Conservation (phyloP, 1,140 invertebrate genomes). For the Metopolophium dirhodum region DNA sequence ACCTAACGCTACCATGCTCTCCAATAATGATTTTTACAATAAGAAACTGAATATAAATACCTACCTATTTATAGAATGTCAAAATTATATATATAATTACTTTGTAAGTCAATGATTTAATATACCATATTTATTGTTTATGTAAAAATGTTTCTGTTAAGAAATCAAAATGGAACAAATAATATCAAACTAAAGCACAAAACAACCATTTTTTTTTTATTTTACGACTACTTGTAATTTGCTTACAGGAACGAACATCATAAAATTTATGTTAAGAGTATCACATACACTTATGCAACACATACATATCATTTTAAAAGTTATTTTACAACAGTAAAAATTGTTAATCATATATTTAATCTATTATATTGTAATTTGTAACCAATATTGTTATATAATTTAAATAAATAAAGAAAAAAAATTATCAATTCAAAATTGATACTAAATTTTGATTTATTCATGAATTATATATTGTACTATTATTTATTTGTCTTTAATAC, state of each 20-base stretch:
- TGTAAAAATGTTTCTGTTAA: neutral
- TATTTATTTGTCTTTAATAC: neutral
- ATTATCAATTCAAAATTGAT: neutral
- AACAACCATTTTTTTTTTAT: neutral
- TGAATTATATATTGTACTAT: neutral
- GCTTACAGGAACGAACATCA: slow-evolving; percentile 26
- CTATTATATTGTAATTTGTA: slow-evolving; percentile 26
- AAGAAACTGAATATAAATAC: neutral
- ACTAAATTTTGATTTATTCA: neutral
- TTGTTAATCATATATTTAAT: slow-evolving; percentile 37
- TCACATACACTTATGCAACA: slow-evolving; percentile 5
- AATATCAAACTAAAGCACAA: neutral
- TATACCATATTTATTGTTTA: slow-evolving; percentile 31
- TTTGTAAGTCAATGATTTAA: neutral
- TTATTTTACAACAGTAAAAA: slow-evolving; percentile 24
- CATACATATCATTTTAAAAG: slow-evolving; percentile 48
- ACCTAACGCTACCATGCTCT: neutral
- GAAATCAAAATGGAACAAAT: slow-evolving; percentile 13
- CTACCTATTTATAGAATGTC: neutral
- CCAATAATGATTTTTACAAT: neutral
- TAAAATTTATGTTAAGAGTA: slow-evolving; percentile 18
- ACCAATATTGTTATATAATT: slow-evolving; percentile 21
- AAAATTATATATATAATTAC: slow-evolving; percentile 15
- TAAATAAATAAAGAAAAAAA: slow-evolving; percentile 13
- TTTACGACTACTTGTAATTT: neutral